Evolutionary conservation across 2,888 invertebrate genomes (phyloP).

Genomic region (Zygothrica quintamaculata): DNA sequence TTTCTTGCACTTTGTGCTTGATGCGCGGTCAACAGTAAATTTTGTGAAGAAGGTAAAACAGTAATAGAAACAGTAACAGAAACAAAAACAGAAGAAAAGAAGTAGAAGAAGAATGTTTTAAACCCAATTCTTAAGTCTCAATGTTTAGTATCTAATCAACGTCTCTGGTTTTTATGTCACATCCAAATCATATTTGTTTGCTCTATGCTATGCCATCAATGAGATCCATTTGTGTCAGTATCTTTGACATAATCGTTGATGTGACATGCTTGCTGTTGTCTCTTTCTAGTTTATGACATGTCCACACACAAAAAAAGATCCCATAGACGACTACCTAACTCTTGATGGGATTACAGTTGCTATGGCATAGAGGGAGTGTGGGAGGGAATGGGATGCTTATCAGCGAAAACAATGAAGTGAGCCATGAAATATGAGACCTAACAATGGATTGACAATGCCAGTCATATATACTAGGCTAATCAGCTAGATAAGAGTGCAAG

Average conservation of each 20-base stretch:
- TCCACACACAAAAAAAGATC: constrained; percentile 48
- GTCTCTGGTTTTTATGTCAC: constrained; percentile 45
- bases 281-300: constrained; percentile 77
- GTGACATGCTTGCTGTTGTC: constrained; percentile 51
- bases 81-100: constrained; percentile 3
- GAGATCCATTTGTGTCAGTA: constrained; percentile 60
- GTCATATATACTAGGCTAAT: constrained; percentile 20
- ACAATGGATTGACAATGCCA: constrained; percentile 48
- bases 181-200: constrained; percentile 49
- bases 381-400: no score
- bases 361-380: background rate
- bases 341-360: background rate
- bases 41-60: background rate
- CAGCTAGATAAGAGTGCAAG: constrained; percentile 8
- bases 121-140: constrained; percentile 26
- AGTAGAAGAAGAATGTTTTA: constrained; percentile 28
- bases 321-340: background rate
- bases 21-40: constrained; percentile 40
- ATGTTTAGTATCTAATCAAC: constrained; percentile 54
- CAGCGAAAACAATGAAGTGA: constrained; percentile 48
- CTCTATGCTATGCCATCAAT: constrained; percentile 61
- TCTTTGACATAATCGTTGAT: constrained; percentile 71
- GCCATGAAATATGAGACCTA: constrained; percentile 64
- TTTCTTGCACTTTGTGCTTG: constrained; percentile 40
- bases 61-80: constrained; percentile 2